Conservation (phyloP, 2,888 invertebrate species). For the Leptopilina drosophilae region DNA sequence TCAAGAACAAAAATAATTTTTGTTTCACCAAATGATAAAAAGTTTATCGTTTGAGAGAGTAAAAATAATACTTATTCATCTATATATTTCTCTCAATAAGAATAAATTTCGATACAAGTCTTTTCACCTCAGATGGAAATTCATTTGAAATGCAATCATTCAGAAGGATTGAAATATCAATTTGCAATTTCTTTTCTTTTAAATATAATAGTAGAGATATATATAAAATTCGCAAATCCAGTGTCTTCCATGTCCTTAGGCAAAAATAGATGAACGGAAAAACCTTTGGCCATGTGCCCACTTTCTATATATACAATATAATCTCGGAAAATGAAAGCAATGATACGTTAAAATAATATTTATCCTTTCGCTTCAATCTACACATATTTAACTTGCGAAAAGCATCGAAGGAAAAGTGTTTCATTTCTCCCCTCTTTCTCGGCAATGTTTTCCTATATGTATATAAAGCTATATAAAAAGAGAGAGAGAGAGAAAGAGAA, state of each 20-base stretch:
- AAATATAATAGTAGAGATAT: background rate
- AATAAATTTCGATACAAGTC: too few relatives aligned
- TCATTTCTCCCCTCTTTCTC: background rate
- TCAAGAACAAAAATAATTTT: too few relatives aligned
- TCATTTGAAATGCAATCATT: too few relatives aligned
- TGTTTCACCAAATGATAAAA: too few relatives aligned
- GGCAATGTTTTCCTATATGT: background rate
- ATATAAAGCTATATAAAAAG: too few relatives aligned
- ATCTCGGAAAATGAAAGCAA: background rate
- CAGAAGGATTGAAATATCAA: background rate
- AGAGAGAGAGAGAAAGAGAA: too few relatives aligned
- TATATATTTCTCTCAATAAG: too few relatives aligned
- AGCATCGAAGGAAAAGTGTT: background rate
- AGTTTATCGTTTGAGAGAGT: too few relatives aligned
- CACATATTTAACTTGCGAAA: background rate
- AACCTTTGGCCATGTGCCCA: background rate
- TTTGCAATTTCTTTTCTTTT: background rate
- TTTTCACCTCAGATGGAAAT: too few relatives aligned
- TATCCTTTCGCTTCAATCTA: background rate
- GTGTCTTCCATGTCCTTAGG: too few relatives aligned
- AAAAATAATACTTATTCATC: too few relatives aligned
- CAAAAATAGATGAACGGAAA: background rate
- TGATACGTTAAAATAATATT: slow-evolving; percentile 23
- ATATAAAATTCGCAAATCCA: background rate
- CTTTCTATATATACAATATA: background rate